Base-by-base conservation (phyloP, 1,140 invertebrate species). In the Carposina sasakii region DNA sequence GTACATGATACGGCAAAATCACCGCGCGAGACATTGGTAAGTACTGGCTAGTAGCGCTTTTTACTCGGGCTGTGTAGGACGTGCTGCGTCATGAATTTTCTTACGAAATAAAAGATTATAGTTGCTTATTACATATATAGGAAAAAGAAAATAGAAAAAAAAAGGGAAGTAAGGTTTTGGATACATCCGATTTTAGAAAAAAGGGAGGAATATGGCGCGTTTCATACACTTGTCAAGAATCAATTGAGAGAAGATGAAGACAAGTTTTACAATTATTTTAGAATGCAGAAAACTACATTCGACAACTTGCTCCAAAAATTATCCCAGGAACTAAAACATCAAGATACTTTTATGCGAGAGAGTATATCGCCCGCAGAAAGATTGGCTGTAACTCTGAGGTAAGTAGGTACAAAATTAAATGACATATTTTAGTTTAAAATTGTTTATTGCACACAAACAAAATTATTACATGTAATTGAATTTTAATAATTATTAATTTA, bases 211-310 rank as follows among this genome's bases (percentile, higher is more conserved):
- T 57, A 41, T 49, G 55, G 55, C 47, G 50, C 41, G 23, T 57
- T 57, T 57, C 55, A 57, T 53, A 57, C 55, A 45, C 55, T 57
- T 57, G 45, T 57, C 50, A 57, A 52, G 50, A 57, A 57, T 52
- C 55, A 57, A 46, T 36, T 57, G 50, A 52, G 50, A 37, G 55
- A 57, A 57, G 55, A 58, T 50, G 55, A 58, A 54, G 43, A 53
- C 36, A 50, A 53, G 47, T 53, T 53, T 57, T 53, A 50, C 50
- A 49, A 57, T 57, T 57, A 57, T 54, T 54, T 58, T 54, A 40
- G 37, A 40, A 40, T 40, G 37, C 37, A 40, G 37, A 40, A 40
- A 45, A 33, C 26, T 33, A 45, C 43, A 31, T 45, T 45, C 30
- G 54, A 56, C 39, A 52, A 52, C 37, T 52, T 52, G 36, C 41